Base-by-base conservation (phyloP, 1,140 invertebrate genomes). In the Drosophila chauvacae region DNA sequence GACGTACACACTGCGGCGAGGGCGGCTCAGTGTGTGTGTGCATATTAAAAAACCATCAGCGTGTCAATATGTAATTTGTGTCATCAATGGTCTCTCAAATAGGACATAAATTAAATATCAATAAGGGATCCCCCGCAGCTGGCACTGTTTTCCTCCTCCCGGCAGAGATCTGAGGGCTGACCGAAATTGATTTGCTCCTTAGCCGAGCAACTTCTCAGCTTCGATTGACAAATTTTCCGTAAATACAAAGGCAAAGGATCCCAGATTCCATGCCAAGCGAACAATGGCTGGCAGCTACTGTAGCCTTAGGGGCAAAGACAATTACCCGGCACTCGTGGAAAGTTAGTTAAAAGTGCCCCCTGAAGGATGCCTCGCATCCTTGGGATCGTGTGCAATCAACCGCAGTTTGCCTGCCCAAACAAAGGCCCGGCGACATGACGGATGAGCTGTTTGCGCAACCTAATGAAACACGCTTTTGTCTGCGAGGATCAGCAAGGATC, bases 351-450 rank as follows among this genome's bases (percentile, higher is more conserved):
- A 70, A 87, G 75, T 83, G 83, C 66, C 75, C 62, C 59, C 48
- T 37, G 55, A 70, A 68, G 63, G 53, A 77, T 77, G 18, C n/a
- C 14, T 42, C 39, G 28, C 14, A 30, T 55, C 65, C n/a, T 81
- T 81, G 57, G 81, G 86, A 91, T 91, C 78, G 81, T 91, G 90
- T 91, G 90, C 90, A 90, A 91, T 88, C 88, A 91, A 91, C 88
- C 88, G 84, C 88, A 91, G 75, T 91, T 80, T 79, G 70, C 69
- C 69, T 79, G 70, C 69, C 71, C 71, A 59, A 80, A 91, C 88
- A 91, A 91, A 62, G 26, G 44, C 14, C 41, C 45, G 18, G 50
- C 45, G 58, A 63, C 42, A 69, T 53, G 77, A 65, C 47, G 81
- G 64, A 79, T 86, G 63, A 80, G 84, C 68, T 87, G 84, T 87